Evolutionary conservation across 2,888 invertebrate genomes (phyloP).

Genomic region (Odiellus spinosus): DNA sequence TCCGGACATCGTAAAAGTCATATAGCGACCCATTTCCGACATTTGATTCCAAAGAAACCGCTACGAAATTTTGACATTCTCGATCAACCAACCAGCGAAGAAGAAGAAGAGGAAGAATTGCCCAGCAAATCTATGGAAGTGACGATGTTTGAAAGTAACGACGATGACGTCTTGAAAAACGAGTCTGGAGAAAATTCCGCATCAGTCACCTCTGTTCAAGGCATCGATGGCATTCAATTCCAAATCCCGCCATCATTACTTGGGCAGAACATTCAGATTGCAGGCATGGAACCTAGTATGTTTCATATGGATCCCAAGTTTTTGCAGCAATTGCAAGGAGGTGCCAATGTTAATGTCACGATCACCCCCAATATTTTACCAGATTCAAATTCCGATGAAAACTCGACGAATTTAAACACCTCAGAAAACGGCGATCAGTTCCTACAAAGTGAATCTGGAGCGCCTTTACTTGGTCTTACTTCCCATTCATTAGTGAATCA

Average conservation of each 20-base stretch:
- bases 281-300: slow-evolving; percentile 30
- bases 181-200: slow-evolving; percentile 2
- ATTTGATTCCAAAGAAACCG: neutral
- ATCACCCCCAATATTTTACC: slow-evolving; percentile 27
- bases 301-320: slow-evolving; percentile 35
- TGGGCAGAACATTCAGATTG: slow-evolving; percentile 29
- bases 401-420: neutral
- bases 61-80: no score
- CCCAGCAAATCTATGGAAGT: neutral
- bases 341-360: slow-evolving; percentile 29
- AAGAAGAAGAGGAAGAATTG: no score
- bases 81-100: neutral
- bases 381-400: neutral
- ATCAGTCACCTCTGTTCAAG: slow-evolving; percentile 22
- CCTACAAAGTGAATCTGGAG: no score
- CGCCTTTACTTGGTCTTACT: no score
- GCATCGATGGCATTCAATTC: slow-evolving; percentile 28
- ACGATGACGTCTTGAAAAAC: neutral
- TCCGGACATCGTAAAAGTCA: slow-evolving; percentile 49
- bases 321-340: slow-evolving; percentile 32
- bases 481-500: no score
- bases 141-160: neutral
- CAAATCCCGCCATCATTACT: slow-evolving; percentile 27
- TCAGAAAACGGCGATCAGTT: neutral
- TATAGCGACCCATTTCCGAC: slow-evolving; percentile 37